Evolutionary conservation across 2,113 vertebrate species (phyloP), one percentile per base, ranked within the genome.

Genomic region (Silurus glanis): DNA sequence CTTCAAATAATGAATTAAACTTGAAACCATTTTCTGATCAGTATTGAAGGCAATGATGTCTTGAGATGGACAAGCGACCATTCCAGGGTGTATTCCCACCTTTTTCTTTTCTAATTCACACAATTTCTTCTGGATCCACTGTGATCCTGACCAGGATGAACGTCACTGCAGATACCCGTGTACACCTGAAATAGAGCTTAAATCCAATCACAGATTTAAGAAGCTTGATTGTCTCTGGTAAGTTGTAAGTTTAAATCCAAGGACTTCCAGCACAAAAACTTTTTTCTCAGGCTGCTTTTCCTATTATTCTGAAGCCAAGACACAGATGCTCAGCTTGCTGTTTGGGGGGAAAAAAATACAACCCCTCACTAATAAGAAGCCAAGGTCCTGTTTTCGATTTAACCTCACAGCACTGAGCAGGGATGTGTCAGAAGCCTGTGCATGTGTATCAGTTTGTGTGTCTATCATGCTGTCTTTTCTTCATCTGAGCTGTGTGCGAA

Each of bases 331-430:
- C 61, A 25, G 59, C 80, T 82, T 49, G 59, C 56, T 59, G 25
- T 61, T 21, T 21, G 4, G 28, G 16, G 7, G 6, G 4, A 5
- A n/a, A 4, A 16, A 10, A 49, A 45, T 37, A 58, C 37, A 37
- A 37, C 37, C 21, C 21, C 23, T 64, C 12, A 21, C 47, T 25
- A 82, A 66, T 64, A 82, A 66, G 61, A 66, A 66, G 47, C 7
- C 0, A 82, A 51, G 62, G 80, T 82, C 80, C 51, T 23, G 23
- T 82, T 82, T 82, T 82, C 61, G 53, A 82, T 82, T 66, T 82
- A 82, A 66, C 61, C 59, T 82, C 59, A 82, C 12, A n/a, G 59
- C 51, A 14, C 10, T 6, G 37, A 37, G 37, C 37, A 37, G 6
- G 37, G 80, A 82, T n/a, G 80, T 51, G 47, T 82, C 80, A 82